Base-by-base conservation (phyloP, 2,113 vertebrate genomes). In the Amblyopsis rosae region DNA sequence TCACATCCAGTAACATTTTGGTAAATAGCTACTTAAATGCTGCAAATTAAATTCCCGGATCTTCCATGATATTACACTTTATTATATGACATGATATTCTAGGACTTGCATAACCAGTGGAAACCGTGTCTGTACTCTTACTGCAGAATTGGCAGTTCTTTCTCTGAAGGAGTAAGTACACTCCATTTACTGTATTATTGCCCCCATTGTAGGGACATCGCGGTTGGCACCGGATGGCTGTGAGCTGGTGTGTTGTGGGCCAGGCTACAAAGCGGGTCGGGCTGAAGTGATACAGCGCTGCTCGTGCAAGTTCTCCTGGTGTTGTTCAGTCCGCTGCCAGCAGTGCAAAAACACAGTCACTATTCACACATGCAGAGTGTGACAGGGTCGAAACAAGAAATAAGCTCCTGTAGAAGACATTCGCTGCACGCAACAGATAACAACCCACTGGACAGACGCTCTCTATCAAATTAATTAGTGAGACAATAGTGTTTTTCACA, bases 261-360 rank as follows among this genome's bases (percentile, higher is more conserved):
- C 92, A 0, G 92, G 90, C 3, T 94, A 89, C 83, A 84, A 45
- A 48, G 91, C 85, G 0, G 87, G 89, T 8, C 87, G 90, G 50
- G 92, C 84, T 0, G 92, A 94, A 73, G 85, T 91, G 77, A 84
- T 88, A 56, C 85, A 94, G 88, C 73, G 85, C 9, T 93, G 93
- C 82, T 91, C 92, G 79, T 93, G 92, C 88, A 89, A 88, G 80
- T 94, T 93, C 57, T 86, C 62, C 77, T 92, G 94, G 92, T 93
- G 93, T 83, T 94, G 93, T 82, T 92, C 93, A 0, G 79, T 91
- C 62, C 86, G 86, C 72, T 90, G 93, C 82, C 79, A 90, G 81
- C 93, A 93, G 86, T 93, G 93, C 87, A 84, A 72, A 77, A 93
- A 88, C 74, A 89, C 88, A 0, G 82, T 91, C 71, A 93, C 93